Evolutionary conservation across 2,797 vertebrate genomes (phyloP).

Genomic region (Poecilia wingei): DNA sequence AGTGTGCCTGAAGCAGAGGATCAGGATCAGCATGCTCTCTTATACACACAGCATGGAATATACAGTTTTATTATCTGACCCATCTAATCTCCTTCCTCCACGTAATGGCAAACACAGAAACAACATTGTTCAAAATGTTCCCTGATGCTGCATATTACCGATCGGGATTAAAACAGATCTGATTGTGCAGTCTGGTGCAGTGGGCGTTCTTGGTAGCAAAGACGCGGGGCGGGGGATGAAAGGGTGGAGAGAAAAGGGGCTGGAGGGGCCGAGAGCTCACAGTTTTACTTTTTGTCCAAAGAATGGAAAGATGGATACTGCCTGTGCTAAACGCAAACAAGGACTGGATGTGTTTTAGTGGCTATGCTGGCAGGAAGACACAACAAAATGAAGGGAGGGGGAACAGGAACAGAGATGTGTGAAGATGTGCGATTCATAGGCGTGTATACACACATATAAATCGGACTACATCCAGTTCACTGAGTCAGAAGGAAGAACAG

Average conservation of each 20-base stretch:
- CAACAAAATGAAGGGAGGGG: slow-evolving; percentile 26
- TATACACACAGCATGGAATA: background rate
- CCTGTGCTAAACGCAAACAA: slow-evolving; percentile 39
- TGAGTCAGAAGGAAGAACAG: slow-evolving; percentile 59
- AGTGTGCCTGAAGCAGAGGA: slow-evolving; percentile 12
- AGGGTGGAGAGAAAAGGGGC: background rate
- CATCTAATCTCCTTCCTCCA: slow-evolving; percentile 26
- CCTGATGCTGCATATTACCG: slow-evolving; percentile 32
- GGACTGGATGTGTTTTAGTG: slow-evolving; percentile 41
- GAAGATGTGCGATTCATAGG: slow-evolving; percentile 30
- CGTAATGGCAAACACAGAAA: slow-evolving; percentile 33
- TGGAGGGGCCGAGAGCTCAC: slow-evolving; percentile 19
- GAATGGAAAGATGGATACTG: slow-evolving; percentile 41
- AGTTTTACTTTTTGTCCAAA: slow-evolving; percentile 42
- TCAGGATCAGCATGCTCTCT: slow-evolving; percentile 29
- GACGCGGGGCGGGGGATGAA: too few relatives aligned
- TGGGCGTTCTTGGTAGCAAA: slow-evolving; percentile 4
- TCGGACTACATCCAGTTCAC: slow-evolving; percentile 31
- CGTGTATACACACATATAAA: slow-evolving; percentile 28
- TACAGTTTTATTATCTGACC: slow-evolving; percentile 22
- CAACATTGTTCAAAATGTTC: slow-evolving; percentile 31
- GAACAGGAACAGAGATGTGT: slow-evolving; percentile 53
- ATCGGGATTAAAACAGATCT: slow-evolving; percentile 50
- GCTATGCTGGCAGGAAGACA: slow-evolving; percentile 30
- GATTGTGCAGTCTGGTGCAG: slow-evolving; percentile 30